Base-by-base conservation (phyloP, 2,888 invertebrate species). In the Lysandra bellargus region DNA sequence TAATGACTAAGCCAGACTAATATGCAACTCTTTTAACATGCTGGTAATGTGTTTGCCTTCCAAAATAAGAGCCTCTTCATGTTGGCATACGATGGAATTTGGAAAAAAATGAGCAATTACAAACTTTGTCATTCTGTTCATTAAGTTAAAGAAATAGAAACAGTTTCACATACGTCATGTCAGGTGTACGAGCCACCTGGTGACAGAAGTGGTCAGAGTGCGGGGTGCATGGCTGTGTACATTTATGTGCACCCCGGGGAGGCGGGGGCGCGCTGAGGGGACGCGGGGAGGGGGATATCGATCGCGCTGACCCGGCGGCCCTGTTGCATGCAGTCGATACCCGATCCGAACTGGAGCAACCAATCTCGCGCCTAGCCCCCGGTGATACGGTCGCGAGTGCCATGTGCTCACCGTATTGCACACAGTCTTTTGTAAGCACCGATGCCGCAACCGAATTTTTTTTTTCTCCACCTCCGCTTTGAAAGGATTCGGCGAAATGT, bases 291-390 rank as follows among this genome's bases (percentile, higher is more conserved):
- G 30, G 23, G 33, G 12, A 33, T 33, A 23, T 49, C 76, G 76
- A 53, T 53, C 76, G 30, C 17, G 30, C 33, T 53, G 53, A 30
- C 49, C 49, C 49, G 49, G 40, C 75, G 23, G 53, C 76, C 76
- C 76, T 76, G 76, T 76, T 76, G 76, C 76, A 76, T 76, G 76
- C 76, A 76, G 30, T 76, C 57, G 53, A 53, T 53, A 76, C 17
- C 12, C 69, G 2, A 69, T 69, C 33, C 23, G 30, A 49, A 44
- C 49, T 23, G 14, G 69, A 30, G 69, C 69, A 74, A 49, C 75
- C 75, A 75, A 49, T 23, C 49, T 44, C 23, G 44, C 75, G 37
- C 75, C 37, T 49, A 40, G 30, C 30, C 14, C 44, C 4, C n/a
- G 12, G 44, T 14, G 49, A 44, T 75, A 75, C 75, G 49, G 49